These are phyloP conservation scores for Radopholus similis DNA, from an alignment of 1,140 invertebrate genomes.

Conservation along the genomic window DNA sequence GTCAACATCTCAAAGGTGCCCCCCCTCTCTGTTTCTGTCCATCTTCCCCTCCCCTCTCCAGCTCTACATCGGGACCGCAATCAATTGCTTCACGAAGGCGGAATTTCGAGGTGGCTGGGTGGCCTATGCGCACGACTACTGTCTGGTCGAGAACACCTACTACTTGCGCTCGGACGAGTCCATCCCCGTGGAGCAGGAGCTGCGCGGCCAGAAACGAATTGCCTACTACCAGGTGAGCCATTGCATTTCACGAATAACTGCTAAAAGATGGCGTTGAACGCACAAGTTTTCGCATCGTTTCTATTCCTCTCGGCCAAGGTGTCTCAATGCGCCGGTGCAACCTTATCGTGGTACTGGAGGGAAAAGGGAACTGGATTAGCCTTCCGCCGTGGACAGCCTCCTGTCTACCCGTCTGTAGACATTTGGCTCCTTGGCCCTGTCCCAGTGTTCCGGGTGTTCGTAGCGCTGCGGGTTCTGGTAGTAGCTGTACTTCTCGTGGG, in stretches of 20 bases:
- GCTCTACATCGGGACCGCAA: conserved; percentile 46
- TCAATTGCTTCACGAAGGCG: conserved; percentile 51
- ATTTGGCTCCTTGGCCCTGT: conserved; percentile 15
- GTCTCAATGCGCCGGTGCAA: too few species aligned
- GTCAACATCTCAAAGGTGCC: conserved; percentile 46
- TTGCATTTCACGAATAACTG: neutral
- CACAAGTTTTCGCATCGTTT: neutral
- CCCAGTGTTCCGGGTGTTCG: conserved; percentile 26
- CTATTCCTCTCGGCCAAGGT: too few species aligned
- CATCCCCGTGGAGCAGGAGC: conserved; percentile 39
- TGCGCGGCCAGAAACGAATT: conserved; percentile 35
- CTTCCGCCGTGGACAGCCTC: neutral
- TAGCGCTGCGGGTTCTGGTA: conserved; percentile 11
- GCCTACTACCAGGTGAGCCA: conserved; percentile 39
- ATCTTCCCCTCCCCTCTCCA: conserved; percentile 7
- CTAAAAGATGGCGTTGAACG: neutral
- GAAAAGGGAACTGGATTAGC: too few species aligned
- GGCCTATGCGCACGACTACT: conserved; percentile 46
- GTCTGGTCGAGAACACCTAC: conserved; percentile 44
- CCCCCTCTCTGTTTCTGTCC: neutral
- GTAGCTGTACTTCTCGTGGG: neutral
- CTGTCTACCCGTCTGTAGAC: conserved; percentile 9
- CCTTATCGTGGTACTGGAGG: too few species aligned
- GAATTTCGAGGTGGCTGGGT: conserved; percentile 47
- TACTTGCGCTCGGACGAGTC: conserved; percentile 42